Base-by-base conservation (phyloP, 2,113 vertebrate genomes). In the Pseudorectes ferrugineus region DNA sequence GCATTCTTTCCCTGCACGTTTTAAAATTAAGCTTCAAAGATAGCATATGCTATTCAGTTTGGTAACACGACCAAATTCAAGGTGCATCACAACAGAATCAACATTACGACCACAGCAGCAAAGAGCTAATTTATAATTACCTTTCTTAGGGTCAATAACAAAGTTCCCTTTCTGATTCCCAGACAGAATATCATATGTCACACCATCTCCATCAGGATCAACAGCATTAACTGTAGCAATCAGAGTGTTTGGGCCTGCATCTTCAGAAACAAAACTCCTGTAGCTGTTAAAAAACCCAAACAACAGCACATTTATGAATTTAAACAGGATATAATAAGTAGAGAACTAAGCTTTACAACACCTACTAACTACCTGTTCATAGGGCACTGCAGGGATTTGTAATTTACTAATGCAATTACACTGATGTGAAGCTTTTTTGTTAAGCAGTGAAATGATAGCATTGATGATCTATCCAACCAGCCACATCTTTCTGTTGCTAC, bases 181-280 rank as follows among this genome's bases (percentile, higher is more conserved):
- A 68, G 98, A 97, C 10, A 97, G 90, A 91, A 99, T 99, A 80
- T 95, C 97, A 10, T 99, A 99, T 2, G 97, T 97, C 89, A 99
- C 98, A 10, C 97, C 98, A 52, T 99, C 99, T 26, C 99, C 99
- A 80, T 99, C 99, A 5, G 98, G 98, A 85, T 99, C 99, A 79
- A 99, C 98, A 20, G 99, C 99, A 89, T 98, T 97, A 63, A 99
- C 98, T 5, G 98, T 98, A 52, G 98, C 98, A 48, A 99, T 97
- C 51, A 99, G 82, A 0, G 98, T 99, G 97, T 98, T 98, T 51
- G 99, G 98, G 8, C 98, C 98, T 3, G 99, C 99, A 31, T 99
- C 99, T 95, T 99, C 99, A 3, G 99, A 99, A 85, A 99, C 98
- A 75, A 99, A 99, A 5, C 98, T 99, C 80, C 98, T 97, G 95